Base-by-base conservation (phyloP, 2,113 vertebrate species). In the Blennius ocellaris region DNA sequence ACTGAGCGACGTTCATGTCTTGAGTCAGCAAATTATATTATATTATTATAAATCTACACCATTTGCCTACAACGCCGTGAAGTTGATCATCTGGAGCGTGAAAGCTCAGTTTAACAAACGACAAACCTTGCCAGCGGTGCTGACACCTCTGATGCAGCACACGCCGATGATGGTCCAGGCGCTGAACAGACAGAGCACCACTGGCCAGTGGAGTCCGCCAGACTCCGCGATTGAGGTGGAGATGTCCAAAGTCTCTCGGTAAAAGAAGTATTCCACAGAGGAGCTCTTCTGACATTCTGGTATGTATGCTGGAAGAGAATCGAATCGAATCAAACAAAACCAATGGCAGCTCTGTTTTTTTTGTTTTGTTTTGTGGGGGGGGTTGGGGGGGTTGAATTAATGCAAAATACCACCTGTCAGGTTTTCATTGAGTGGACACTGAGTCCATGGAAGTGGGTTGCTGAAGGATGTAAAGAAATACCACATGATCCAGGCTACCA, bases 111-210 rank as follows among this genome's bases (percentile, higher is more conserved):
- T 30, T 30, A 30, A 30, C 21, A 30, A 30, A 30, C 4, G 21
- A 72, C 82, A 4, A 87, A 98, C 97, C 96, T 98, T 98, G 69
- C 97, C 97, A 0, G 96, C 96, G 45, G 96, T 96, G 90, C 96
- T 94, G 8, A 98, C 97, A 54, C 97, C 97, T 5, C 95, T 90
- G 77, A 98, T 96, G 15, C 58, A 92, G 73, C 96, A 97, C 51
- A 96, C 82, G 0, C 94, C 94, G 11, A 98, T 85, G 4, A 97
- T 63, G 0, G 92, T 86, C 97, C 97, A 97, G 0, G 97, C 94
- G 0, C 92, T 93, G 0, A 95, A 78, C 43, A 97, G 92, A 56
- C 94, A 95, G 6, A 97, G 69, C 11, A 97, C 90, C 5, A 96
- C 50, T 89, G 95, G 95, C 96, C 96, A 97, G 87, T 96, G 96